Evolutionary conservation across 2,113 vertebrate genomes (phyloP), one percentile per base, ranked within the genome.

Genomic region (Athene cunicularia): DNA sequence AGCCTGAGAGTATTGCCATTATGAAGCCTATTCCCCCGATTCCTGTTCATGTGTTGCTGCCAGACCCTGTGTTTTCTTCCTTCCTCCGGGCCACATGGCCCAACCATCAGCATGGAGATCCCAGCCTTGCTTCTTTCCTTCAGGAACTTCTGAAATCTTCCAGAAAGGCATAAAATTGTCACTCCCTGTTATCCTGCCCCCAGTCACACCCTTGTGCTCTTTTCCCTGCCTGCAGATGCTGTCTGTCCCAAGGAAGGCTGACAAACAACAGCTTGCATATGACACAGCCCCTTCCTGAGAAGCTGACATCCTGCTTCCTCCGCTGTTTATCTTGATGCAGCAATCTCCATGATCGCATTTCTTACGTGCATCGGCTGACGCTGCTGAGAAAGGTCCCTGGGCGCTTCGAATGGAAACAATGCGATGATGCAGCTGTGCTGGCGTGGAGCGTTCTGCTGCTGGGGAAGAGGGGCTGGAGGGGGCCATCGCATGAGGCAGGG

Each of bases 241-340:
- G 5, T 21, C 53, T 49, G 60, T 72, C 74, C 22, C 26, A 8
- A 43, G 41, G 64, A 55, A 60, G 56, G 66, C 41, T 53, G 67
- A 30, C 1, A 7, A 23, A 6, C 0, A 8, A 3, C 5, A 1
- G 41, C 37, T 43, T 8, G 27, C 1, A 0, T 62, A 27, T 47
- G 55, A 30, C 1, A 2, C 47, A 59, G 56, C 26, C 67, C 9
- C 22, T 70, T 91, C 41, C 67, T 6, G 71, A 75, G 80, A 39
- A n/a, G 62, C 67, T 88, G 89, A 93, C 93, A 32, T 86, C 66
- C 77, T 90, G 49, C 89, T 96, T 90, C 85, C 93, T 95, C 80
- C 1, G 15, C 67, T 30, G 41, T 66, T 93, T 94, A 92, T 96
- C 93, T 95, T 3, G 3, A 11, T 67, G 63, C 55, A 27, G 75